These are phyloP conservation scores for Nebria salina DNA, from an alignment of 2,888 invertebrate genomes.

Conservation along the genomic window DNA sequence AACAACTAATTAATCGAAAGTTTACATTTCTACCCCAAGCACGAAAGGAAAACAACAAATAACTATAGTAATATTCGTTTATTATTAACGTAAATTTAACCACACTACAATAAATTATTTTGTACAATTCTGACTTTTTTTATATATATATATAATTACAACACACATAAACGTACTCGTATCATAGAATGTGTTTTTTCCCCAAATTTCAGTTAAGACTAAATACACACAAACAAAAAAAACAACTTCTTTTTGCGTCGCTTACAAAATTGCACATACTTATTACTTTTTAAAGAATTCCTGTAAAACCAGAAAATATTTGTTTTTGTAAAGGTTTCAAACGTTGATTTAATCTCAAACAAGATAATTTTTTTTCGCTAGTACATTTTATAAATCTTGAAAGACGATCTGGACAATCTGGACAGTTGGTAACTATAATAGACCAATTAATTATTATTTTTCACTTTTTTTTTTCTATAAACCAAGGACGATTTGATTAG, in stretches of 20 bases:
- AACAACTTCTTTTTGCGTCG: neutral
- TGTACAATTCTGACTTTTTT: constrained; percentile 43
- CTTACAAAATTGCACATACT: neutral
- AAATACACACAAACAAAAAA: neutral
- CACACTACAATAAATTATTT: constrained; percentile 46
- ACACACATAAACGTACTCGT: neutral
- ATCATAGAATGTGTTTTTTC: neutral
- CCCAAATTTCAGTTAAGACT: neutral
- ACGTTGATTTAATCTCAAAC: too few species aligned
- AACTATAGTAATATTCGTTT: constrained; percentile 44
- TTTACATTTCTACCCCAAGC: neutral
- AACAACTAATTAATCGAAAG: neutral
- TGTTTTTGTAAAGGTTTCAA: constrained; percentile 10
- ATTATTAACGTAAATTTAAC: constrained; percentile 42
- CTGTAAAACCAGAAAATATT: constrained; percentile 41
- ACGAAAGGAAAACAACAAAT: neutral
- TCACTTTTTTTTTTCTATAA: neutral
- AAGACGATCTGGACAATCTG: neutral
- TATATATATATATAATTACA: neutral
- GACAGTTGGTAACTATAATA: neutral
- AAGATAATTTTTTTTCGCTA: constrained; percentile 13
- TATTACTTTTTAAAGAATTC: neutral
- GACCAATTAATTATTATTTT: neutral
- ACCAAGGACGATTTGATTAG: constrained; percentile 38
- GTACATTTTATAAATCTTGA: neutral